phyloP scores from a whole-genome alignment of 2,797 vertebrate genomes.

The Tapirus indicus region DNA sequence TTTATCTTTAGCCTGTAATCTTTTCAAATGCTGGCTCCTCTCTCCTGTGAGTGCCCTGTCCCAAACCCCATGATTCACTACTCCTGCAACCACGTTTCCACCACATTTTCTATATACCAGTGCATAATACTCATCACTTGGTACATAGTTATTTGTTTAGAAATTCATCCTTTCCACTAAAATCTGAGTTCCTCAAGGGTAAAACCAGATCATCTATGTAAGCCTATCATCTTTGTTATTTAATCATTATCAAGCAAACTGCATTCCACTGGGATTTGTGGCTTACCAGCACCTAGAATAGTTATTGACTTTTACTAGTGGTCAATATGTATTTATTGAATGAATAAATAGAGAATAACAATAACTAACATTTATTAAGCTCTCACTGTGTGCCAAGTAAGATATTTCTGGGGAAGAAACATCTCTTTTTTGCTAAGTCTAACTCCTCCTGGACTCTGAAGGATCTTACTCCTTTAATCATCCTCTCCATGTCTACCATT shows the following conservation, averaged over 20 bases:
- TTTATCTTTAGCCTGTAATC: background rate
- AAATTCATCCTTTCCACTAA: background rate
- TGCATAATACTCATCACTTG: background rate
- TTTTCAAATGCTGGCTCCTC: background rate
- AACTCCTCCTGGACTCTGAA: background rate
- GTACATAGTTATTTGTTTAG: background rate
- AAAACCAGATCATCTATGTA: background rate
- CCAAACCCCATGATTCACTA: background rate
- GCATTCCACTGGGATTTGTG: background rate
- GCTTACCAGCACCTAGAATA: background rate
- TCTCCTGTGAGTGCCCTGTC: background rate
- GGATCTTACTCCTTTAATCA: background rate
- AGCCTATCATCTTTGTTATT: background rate
- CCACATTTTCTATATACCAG: background rate
- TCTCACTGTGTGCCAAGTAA: background rate
- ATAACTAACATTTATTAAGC: slow-evolving; percentile 4
- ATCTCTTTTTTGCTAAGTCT: background rate
- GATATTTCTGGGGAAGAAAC: background rate
- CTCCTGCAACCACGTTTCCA: background rate
- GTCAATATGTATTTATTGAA: background rate
- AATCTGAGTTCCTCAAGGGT: background rate
- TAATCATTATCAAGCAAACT: background rate
- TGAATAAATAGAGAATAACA: slow-evolving; percentile 12
- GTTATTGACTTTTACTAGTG: background rate
- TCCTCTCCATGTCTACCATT: background rate